These are phyloP conservation scores for Mionectes macconnelli DNA, from an alignment of 2,113 vertebrate species.

Conservation along the genomic window DNA sequence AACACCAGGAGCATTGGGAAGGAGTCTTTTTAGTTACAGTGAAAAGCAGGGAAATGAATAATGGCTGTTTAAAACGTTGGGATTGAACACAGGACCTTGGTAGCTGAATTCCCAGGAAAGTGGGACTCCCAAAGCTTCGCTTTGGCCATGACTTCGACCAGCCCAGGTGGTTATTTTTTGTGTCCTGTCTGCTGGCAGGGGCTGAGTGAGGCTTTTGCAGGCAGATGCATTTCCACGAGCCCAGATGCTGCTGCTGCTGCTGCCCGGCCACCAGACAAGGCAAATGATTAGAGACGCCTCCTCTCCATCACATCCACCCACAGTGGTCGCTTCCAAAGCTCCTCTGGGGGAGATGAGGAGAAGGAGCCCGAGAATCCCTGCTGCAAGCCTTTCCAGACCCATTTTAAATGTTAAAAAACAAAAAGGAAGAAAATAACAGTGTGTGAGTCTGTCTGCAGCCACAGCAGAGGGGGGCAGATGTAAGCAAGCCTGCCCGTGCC, in stretches of 20 bases:
- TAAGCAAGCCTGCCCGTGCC: not conserved
- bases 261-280: not conserved
- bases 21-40: not conserved
- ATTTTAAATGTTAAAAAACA: not conserved
- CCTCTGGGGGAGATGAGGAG: not conserved
- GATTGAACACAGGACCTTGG: not conserved
- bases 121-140: not conserved
- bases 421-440: not conserved
- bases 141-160: not conserved
- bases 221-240: not conserved
- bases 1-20: not conserved
- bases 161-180: not conserved
- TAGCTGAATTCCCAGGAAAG: not conserved
- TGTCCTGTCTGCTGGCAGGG: not conserved
- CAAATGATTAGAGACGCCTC: not conserved
- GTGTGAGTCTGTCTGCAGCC: not conserved
- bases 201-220: not conserved
- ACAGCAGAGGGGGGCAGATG: conserved; percentile 50
- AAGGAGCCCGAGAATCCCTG: not conserved
- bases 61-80: not conserved
- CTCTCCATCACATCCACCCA: not conserved
- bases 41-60: not conserved
- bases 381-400: not conserved
- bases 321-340: not conserved
- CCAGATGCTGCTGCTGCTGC: not conserved